Conservation (phyloP, 2,113 vertebrate species). For the human (Homo sapiens) region DNA sequence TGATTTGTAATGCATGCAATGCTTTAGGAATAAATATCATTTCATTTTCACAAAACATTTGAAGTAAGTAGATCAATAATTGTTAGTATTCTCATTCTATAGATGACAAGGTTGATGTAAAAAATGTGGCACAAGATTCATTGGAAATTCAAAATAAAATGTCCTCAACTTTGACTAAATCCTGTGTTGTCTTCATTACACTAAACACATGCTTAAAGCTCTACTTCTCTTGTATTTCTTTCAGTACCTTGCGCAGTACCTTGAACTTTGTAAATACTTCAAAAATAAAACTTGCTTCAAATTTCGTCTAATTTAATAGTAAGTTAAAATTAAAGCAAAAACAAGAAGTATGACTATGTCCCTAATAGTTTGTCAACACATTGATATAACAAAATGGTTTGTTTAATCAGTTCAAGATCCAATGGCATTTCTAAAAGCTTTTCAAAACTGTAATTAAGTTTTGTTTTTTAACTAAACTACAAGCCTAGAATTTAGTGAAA, state of each 20-base stretch:
- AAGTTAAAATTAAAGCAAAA: not conserved
- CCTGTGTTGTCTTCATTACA: not conserved
- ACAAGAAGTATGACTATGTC: not conserved
- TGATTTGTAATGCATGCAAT: not conserved
- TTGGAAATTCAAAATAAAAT: constrained; percentile 13
- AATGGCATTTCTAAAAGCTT: not conserved
- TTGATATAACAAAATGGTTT: not conserved
- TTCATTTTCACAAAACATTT: not conserved
- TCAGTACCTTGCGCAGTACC: not conserved
- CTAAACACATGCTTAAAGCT: not conserved
- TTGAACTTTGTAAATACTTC: not conserved
- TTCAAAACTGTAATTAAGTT: not conserved
- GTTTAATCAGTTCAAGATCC: not conserved
- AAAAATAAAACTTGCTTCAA: not conserved
- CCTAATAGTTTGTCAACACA: not conserved
- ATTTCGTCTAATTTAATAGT: not conserved
- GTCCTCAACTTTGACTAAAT: not conserved
- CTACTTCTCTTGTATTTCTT: not conserved
- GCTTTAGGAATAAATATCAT: not conserved
- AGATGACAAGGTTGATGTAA: not conserved
- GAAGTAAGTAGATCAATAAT: not conserved
- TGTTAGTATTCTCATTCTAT: not conserved
- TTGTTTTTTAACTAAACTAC: not conserved
- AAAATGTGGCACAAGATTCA: not conserved
- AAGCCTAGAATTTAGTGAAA: not conserved